These are phyloP conservation scores for Halcyon senegalensis DNA, from an alignment of 2,113 vertebrate species.

Conservation along the genomic window DNA sequence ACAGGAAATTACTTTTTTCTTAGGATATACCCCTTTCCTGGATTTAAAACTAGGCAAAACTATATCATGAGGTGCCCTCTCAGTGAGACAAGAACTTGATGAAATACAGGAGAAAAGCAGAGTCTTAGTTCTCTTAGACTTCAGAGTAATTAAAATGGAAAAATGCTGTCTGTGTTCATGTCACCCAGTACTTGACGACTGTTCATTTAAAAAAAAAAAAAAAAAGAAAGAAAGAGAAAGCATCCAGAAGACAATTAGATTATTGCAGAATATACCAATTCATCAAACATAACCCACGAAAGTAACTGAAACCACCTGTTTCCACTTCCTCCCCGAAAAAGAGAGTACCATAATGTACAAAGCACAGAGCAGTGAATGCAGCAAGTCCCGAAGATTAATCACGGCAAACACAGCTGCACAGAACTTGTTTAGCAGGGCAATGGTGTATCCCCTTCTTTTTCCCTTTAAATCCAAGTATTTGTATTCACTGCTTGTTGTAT, in stretches of 20 bases:
- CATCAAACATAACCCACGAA: background rate
- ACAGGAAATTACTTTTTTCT: constrained; percentile 4
- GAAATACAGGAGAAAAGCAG: background rate
- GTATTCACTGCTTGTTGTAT: background rate
- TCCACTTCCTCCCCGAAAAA: background rate
- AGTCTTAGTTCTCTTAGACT: background rate
- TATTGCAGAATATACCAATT: background rate
- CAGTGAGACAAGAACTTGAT: background rate
- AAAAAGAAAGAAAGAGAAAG: background rate
- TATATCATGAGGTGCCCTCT: background rate
- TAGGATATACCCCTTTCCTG: background rate
- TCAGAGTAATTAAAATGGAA: background rate
- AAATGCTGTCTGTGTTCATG: background rate
- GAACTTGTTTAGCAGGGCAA: background rate
- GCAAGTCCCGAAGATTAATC: background rate
- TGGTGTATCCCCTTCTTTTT: background rate
- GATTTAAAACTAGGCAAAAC: background rate
- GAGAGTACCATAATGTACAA: accelerated
- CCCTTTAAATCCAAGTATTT: background rate
- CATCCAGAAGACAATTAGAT: background rate
- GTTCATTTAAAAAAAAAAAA: background rate
- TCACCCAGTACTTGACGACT: background rate
- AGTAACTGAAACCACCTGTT: constrained; percentile 6
- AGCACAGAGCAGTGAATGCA: background rate
- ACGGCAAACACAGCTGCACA: accelerated